A percentile compares a stretch with the other conserved stretches of the same genome.
phyloP scores from a whole-genome alignment of 1,140 invertebrate genomes.

The Zeugodacus cucurbitae region DNA sequence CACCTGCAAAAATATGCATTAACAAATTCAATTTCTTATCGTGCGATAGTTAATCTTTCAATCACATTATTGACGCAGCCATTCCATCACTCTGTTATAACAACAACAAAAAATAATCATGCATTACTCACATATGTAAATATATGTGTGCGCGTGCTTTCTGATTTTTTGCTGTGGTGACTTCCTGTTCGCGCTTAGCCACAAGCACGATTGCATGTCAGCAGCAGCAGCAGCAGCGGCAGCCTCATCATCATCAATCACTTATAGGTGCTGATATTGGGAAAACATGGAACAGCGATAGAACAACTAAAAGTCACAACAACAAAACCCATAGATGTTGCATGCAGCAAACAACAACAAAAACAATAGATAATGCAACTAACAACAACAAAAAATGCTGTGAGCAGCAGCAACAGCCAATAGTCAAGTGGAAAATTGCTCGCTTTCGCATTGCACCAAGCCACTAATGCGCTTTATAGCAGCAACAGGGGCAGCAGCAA shows the following conservation, averaged over 20 bases:
- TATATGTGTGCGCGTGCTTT: neutral
- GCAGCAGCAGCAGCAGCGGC: neutral
- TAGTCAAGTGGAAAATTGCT: neutral
- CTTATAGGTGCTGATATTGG: constrained; percentile 1
- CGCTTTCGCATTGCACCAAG: neutral
- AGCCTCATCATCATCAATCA: constrained; percentile 31
- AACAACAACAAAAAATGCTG: neutral
- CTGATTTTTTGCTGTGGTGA: neutral
- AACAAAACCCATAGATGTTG: neutral
- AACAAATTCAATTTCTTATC: neutral
- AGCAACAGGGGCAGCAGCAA: neutral
- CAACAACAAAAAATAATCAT: neutral
- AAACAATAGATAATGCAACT: neutral
- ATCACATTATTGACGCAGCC: neutral
- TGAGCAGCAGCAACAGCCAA: neutral
- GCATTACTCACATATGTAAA: neutral
- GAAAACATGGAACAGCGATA: neutral
- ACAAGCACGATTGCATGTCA: neutral
- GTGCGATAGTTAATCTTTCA: constrained; percentile 21
- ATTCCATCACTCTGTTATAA: neutral
- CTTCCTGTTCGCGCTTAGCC: neutral
- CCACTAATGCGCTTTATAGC: neutral
- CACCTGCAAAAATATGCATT: neutral
- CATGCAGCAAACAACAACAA: neutral
- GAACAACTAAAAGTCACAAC: neutral